Evolutionary conservation across 2,797 vertebrate species (phyloP).

Genomic region (Hydrolagus colliei): DNA sequence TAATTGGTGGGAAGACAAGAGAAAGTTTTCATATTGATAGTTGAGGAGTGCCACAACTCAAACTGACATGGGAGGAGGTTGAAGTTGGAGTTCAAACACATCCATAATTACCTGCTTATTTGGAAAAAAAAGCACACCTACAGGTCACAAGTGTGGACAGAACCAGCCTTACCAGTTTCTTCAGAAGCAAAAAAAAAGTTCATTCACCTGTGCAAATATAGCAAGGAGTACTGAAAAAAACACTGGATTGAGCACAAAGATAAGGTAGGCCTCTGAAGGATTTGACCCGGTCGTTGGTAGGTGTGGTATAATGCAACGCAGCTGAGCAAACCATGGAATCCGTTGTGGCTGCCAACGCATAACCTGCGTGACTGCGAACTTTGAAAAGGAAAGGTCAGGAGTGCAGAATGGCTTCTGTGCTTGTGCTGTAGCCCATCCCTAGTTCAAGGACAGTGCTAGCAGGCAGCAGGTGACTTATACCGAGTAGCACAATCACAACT

Average conservation of each 20-base stretch:
- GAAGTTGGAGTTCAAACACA: background rate
- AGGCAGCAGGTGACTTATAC: background rate
- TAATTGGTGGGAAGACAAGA: background rate
- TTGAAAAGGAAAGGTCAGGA: background rate
- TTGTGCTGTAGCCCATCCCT: background rate
- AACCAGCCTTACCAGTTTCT: conserved; percentile 25
- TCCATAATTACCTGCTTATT: conserved; percentile 23
- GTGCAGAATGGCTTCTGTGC: background rate
- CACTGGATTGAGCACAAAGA: background rate
- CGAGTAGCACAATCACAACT: background rate
- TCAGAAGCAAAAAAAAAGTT: background rate
- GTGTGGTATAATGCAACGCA: background rate
- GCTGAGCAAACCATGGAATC: conserved; percentile 12
- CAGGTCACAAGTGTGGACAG: background rate
- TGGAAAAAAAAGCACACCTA: background rate
- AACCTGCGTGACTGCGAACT: background rate
- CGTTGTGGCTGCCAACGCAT: no score
- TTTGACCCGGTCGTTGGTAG: background rate
- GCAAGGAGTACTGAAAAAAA: background rate
- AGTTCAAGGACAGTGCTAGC: background rate
- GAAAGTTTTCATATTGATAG: background rate
- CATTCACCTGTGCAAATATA: conserved; percentile 26
- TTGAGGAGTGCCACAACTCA: conserved; percentile 23
- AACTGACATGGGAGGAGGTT: background rate
- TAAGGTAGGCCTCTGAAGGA: background rate